Conservation (phyloP, 2,113 vertebrate genomes). For the Alectura lathami region DNA sequence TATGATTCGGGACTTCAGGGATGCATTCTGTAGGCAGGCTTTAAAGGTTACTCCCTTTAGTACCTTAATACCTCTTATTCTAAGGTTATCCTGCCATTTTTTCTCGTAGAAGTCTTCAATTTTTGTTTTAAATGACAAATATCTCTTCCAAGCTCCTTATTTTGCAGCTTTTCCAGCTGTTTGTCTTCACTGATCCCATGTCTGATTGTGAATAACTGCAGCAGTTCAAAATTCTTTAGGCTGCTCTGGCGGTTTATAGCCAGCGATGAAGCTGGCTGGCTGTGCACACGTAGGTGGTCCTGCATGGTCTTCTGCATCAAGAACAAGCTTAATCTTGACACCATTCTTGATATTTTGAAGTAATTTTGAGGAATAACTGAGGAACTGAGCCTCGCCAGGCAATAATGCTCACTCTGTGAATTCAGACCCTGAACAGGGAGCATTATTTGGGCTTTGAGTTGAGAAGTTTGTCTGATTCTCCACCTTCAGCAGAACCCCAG, state of each 20-base stretch:
- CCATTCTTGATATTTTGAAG: background rate
- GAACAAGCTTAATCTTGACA: background rate
- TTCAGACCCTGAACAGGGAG: background rate
- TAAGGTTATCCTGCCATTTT: constrained; percentile 53
- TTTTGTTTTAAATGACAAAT: constrained; percentile 44
- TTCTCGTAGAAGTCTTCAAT: background rate
- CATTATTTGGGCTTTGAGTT: background rate
- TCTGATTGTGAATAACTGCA: background rate
- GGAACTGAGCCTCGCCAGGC: background rate
- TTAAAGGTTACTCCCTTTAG: constrained; percentile 68
- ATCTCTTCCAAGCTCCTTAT: background rate
- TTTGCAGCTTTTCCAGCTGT: background rate
- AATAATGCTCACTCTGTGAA: background rate
- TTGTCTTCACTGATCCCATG: background rate
- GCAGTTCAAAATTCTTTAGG: background rate
- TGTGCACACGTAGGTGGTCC: background rate
- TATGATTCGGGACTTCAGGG: constrained; percentile 31
- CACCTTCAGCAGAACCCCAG: background rate
- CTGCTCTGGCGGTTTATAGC: background rate
- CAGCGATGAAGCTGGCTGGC: background rate
- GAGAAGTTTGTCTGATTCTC: background rate
- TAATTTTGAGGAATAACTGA: background rate
- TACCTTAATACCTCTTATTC: constrained; percentile 37
- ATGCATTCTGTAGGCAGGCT: constrained; percentile 1
- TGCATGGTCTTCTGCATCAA: background rate